Base-by-base conservation (phyloP, 2,797 vertebrate genomes). In the Thunnus albacares region DNA sequence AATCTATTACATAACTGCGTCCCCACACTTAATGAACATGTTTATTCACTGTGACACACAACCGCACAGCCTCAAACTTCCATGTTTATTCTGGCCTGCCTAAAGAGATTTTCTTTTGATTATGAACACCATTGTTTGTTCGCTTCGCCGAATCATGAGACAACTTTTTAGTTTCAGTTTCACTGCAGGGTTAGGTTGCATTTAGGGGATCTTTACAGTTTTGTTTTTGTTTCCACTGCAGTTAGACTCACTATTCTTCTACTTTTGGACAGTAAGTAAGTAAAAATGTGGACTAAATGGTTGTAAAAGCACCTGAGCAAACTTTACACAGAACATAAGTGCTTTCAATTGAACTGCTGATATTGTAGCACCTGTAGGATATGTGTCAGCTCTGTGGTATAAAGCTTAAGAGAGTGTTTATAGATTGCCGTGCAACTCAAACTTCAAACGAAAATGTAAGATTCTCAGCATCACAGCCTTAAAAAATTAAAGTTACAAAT, bases 1-100 rank as follows among this genome's bases (percentile, higher is more conserved):
- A 10, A 69, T 79, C 38, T 64, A 4, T 88, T 83, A 26, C 75
- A 8, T 84, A 87, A 89, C 33, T 49, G 0, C 1, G 15, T 33
- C 65, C 51, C 18, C 71, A 38, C 12, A 15, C 75, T 60, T 61
- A 30, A 52, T 66, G 49, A n/a, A 68, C 69, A 52, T 60, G 73
- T 81, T 62, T 66, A 64, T 70, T 47, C 49, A 10, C 17, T n/a
- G 57, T 22, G 24, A 22, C 62, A 62, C 61, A 17, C 35, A 47
- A 57, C 47, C 7, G 12, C 15, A 1, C 45, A 18, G 55, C 49
- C 43, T 41, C 76, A 22, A 15, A 47, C 47, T 43, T 9, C 20
- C 55, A 1, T 61, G 55, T 84, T 77, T 49, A 18, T 68, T 51
- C 49, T 52, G 60, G 24, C 18, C 51, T 1, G 17, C 70, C 10